Percentiles rank a stretch among this genome's conserved stretches.
These are phyloP conservation scores for Cynopterus brachyotis DNA, from an alignment of 2,113 vertebrate species.

Conservation along the genomic window DNA sequence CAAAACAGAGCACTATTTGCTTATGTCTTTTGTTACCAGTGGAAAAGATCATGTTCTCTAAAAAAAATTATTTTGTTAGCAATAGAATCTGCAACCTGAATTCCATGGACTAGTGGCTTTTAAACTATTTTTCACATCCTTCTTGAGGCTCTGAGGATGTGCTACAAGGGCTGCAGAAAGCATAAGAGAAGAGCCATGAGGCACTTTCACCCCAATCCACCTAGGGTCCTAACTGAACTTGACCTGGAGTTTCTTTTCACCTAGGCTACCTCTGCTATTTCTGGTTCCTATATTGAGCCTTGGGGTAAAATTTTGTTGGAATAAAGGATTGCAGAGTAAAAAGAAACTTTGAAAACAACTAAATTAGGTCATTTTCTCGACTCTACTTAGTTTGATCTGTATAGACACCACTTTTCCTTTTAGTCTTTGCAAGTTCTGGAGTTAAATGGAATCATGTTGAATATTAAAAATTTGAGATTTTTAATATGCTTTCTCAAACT, in stretches of 20 bases:
- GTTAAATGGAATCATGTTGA: slow-evolving; percentile 48
- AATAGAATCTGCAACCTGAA: background rate
- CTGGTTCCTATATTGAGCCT: background rate
- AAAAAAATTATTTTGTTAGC: background rate
- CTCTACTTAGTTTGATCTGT: slow-evolving; percentile 43
- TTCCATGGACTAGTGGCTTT: background rate
- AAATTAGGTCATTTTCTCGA: slow-evolving; percentile 60
- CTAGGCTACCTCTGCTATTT: background rate
- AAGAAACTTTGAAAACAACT: slow-evolving; percentile 29
- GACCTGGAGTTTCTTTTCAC: background rate
- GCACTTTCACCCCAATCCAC: background rate
- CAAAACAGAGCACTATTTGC: background rate
- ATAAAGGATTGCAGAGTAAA: slow-evolving; percentile 36
- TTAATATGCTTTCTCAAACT: background rate
- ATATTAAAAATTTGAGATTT: slow-evolving; percentile 43
- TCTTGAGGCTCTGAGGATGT: background rate
- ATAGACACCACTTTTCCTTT: slow-evolving; percentile 35
- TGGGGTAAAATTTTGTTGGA: slow-evolving; percentile 36
- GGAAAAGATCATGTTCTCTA: background rate
- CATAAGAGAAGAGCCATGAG: background rate
- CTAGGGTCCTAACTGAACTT: background rate
- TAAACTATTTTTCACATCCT: background rate
- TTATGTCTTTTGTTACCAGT: background rate
- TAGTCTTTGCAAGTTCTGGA: slow-evolving; percentile 33
- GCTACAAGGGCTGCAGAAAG: background rate